Evolutionary conservation across 2,888 invertebrate genomes (phyloP), one percentile per base, ranked within the genome.

Genomic region (Parnassius mnemosyne): DNA sequence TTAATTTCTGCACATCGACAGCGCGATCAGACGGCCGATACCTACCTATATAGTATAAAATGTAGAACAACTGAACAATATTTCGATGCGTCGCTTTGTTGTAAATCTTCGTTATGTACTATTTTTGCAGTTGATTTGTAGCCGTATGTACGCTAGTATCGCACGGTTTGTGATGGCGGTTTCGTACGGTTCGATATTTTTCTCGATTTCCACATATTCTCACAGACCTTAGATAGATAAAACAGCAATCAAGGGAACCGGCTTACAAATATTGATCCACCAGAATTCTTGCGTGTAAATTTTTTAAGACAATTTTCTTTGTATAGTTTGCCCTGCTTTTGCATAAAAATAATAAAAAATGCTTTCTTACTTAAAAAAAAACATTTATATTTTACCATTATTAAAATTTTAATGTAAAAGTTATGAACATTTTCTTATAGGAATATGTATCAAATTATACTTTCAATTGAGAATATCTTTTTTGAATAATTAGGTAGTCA

Each of bases 21-120:
- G 78, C 80, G 75, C 79, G 77, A 80, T 81, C 78, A 74, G 78
- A 77, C 81, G 75, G 74, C 80, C 76, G 82, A 85, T 84, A 79
- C 75, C 78, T 83, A 83, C 76, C 72, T 83, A 82, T 71, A 80
- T 83, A 85, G 76, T 77, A 81, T 82, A 81, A 81, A 82, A 82
- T 84, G 80, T 81, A 80, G 75, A 75, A 75, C 20, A 20, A 2
- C 20, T 2, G 20, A 20, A 20, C 74, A 69, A 75, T 75, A 71
- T 74, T 77, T 66, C 68, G 68, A 78, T 68, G 69, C 73, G 73
- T 74, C 75, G 78, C 76, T 77, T 79, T 77, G 70, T 78, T 74
- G 69, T 73, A 76, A 63, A 46, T 20, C 13, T 42, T 11, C 20
- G 65, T 73, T 71, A 66, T 70, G 71, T 58, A 68, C 53, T 62